A percentile compares a stretch with the other conserved stretches of the same genome.
Evolutionary conservation across 2,888 invertebrate species (phyloP).

Genomic region (Scaptodrosophila latifasciaeformis): DNA sequence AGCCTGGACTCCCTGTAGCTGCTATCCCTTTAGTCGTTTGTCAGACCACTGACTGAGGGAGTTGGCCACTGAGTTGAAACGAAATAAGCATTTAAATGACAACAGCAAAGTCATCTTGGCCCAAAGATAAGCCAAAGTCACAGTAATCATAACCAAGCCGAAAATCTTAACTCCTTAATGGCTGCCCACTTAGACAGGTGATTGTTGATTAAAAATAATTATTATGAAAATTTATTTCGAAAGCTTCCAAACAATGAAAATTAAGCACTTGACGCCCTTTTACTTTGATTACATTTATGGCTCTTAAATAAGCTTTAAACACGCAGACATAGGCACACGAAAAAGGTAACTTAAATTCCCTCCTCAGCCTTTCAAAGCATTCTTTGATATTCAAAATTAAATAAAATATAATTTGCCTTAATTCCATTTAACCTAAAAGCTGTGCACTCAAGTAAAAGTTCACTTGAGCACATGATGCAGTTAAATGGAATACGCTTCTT

Average conservation of each 20-base stretch:
- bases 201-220: conserved; percentile 1
- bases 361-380: no score
- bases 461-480: conserved; percentile 1
- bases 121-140: neutral
- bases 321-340: neutral
- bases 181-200: no score
- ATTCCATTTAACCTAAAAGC: neutral
- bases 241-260: neutral
- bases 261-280: neutral
- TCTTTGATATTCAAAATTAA: neutral
- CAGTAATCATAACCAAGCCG: no score
- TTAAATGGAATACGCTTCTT: neutral
- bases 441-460: neutral
- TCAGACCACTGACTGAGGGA: no score
- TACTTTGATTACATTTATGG: neutral
- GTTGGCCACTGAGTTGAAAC: no score
- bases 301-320: neutral
- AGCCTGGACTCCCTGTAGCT: no score
- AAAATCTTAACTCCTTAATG: no score
- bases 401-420: no score
- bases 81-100: neutral
- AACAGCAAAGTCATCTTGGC: no score
- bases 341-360: no score
- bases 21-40: neutral
- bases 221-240: neutral